Evolutionary conservation across 1,140 invertebrate species (phyloP), one percentile per base, ranked within the genome.

Genomic region (Archivesica marissinica): DNA sequence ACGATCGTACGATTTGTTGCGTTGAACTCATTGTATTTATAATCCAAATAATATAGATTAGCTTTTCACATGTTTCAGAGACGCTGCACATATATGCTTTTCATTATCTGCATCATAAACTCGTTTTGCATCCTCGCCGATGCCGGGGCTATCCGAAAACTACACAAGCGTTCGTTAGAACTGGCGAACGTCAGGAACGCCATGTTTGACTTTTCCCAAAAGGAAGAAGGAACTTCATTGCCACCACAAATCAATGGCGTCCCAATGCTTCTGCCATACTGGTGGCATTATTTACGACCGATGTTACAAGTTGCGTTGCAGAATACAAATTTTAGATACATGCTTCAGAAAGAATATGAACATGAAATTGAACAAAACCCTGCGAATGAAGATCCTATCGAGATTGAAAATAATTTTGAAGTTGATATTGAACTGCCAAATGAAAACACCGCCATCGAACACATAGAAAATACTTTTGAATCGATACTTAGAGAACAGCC

Each of bases 331-430:
- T 35, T 64, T 15, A 64, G 59, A 64, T 33, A 64, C 33, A 35
- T 33, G 4, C 30, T 64, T 2, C 59, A 64, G 59, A 64, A 64
- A 25, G 59, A 64, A 64, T 64, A 64, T 35, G 59, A 64, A 64
- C 38, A 64, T 35, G 59, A 64, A 6, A 13, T 35, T 2, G 59
- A 64, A 64, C 6, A 64, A 11, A 33, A 33, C 17, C 17, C 6
- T 25, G 13, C n/a, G 15, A 64, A 13, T 64, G 59, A 64, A 35
- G 59, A 64, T 11, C 54, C 25, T 9, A 9, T 28, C 33, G n/a
- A n/a, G 11, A 2, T 17, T 35, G 59, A 35, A 64, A 13, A 35
- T 25, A 30, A 11, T 2, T 11, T 59, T 6, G 56, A 59, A 59
- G 13, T 59, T 11, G 33, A 59, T 28, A 3, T 28, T 6, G 33